These are phyloP conservation scores for Pteromalus puparum DNA, from an alignment of 1,140 invertebrate genomes.

Conservation along the genomic window DNA sequence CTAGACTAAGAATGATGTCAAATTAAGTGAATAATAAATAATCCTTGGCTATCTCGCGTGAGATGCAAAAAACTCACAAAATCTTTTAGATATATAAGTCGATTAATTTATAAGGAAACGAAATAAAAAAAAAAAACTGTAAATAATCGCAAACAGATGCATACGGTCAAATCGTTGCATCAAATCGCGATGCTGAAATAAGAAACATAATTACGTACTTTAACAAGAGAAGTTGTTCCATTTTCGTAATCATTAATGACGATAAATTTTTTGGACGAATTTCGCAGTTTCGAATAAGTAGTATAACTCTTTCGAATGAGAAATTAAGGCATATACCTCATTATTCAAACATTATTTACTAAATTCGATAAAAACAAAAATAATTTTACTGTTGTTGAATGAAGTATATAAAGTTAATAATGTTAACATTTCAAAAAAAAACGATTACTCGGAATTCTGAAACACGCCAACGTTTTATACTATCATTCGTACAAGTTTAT, in stretches of 20 bases:
- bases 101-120: background rate
- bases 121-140: background rate
- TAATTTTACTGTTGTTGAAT: too few relatives aligned
- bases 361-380: too few relatives aligned
- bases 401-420: too few relatives aligned
- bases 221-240: conserved; percentile 30
- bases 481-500: background rate
- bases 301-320: too few relatives aligned
- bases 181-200: conserved; percentile 32
- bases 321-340: too few relatives aligned
- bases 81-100: background rate
- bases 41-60: background rate
- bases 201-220: conserved; percentile 42
- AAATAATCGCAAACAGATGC: background rate
- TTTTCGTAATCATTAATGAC: background rate
- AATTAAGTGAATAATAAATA: background rate
- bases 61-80: background rate
- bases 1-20: conserved; percentile 15
- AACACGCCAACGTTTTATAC: background rate
- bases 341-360: too few relatives aligned
- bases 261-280: background rate
- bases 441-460: background rate
- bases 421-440: conserved; percentile 6
- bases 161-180: background rate
- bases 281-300: too few relatives aligned